Percentiles rank a stretch among this genome's conserved stretches.
phyloP scores from a whole-genome alignment of 2,888 invertebrate species.

The Drosophila imparisetae region DNA sequence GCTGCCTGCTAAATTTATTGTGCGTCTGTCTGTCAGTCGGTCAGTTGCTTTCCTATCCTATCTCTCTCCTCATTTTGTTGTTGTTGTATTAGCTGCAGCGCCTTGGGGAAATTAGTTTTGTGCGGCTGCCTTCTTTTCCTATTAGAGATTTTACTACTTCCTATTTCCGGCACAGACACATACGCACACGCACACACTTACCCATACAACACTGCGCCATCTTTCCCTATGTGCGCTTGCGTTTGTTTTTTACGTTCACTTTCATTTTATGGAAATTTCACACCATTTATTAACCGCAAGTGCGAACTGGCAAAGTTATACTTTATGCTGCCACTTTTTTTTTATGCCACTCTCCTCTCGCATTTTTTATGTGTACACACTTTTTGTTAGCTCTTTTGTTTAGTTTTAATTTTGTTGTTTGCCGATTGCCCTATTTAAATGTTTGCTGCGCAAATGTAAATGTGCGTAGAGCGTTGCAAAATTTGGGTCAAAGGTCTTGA shows the following conservation, averaged over 20 bases:
- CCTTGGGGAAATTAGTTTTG: slow-evolving; percentile 82
- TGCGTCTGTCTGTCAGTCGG: slow-evolving; percentile 41
- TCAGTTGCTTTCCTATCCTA: slow-evolving; percentile 32
- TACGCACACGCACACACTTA: slow-evolving; percentile 16
- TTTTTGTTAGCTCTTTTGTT: slow-evolving; percentile 30
- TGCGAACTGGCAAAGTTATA: slow-evolving; percentile 64
- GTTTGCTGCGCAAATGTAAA: slow-evolving; percentile 32
- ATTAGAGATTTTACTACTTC: slow-evolving; percentile 80
- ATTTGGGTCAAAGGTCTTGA: not conserved
- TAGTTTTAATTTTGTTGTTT: slow-evolving; percentile 46
- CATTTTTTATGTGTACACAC: not conserved
- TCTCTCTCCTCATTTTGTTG: slow-evolving; percentile 12
- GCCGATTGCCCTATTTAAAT: slow-evolving; percentile 31
- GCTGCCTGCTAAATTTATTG: slow-evolving; percentile 63
- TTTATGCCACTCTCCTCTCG: slow-evolving; percentile 15
- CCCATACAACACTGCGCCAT: slow-evolving; percentile 25
- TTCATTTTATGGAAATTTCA: slow-evolving; percentile 80
- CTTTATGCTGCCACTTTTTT: slow-evolving; percentile 26
- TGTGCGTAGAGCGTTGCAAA: slow-evolving; percentile 13
- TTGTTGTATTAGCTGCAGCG: slow-evolving; percentile 66
- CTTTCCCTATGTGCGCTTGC: slow-evolving; percentile 31
- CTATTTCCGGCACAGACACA: slow-evolving; percentile 56
- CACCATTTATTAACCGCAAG: slow-evolving; percentile 78
- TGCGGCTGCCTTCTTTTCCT: slow-evolving; percentile 75
- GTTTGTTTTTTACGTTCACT: slow-evolving; percentile 66